These are phyloP conservation scores for Leuctra nigra DNA, from an alignment of 2,888 invertebrate species.

Conservation along the genomic window DNA sequence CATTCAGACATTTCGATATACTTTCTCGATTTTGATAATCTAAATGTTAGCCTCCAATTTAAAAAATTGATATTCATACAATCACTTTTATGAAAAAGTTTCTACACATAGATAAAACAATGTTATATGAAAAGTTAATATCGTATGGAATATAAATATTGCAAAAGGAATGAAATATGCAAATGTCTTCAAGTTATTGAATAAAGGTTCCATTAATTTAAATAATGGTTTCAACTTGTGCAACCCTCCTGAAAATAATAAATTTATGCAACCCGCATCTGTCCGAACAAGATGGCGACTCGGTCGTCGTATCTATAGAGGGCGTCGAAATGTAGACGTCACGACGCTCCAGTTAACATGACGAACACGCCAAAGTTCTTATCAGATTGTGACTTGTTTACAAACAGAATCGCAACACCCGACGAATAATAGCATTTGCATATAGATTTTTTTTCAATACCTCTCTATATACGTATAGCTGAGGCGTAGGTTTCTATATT, in stretches of 20 bases:
- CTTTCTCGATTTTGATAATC: too few species aligned
- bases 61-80: too few species aligned
- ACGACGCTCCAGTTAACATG: too few species aligned
- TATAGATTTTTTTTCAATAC: slow-evolving; percentile 2
- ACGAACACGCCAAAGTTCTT: slow-evolving; percentile 1
- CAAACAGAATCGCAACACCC: not conserved
- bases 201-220: not conserved
- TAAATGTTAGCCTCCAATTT: too few species aligned
- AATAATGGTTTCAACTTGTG: slow-evolving; percentile 2
- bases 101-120: too few species aligned
- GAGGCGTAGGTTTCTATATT: slow-evolving; percentile 4
- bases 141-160: not conserved
- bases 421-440: slow-evolving; percentile 8
- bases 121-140: too few species aligned
- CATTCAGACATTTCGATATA: too few species aligned
- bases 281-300: slow-evolving; percentile 1
- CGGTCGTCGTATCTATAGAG: not conserved
- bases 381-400: slow-evolving; percentile 9
- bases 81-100: too few species aligned
- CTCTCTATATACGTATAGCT: too few species aligned
- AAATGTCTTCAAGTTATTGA: not conserved
- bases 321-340: not conserved
- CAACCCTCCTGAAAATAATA: not conserved
- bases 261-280: slow-evolving; percentile 10
- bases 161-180: not conserved